Percentiles rank a stretch among this genome's conserved stretches.
Evolutionary conservation across 2,888 invertebrate species (phyloP).

Genomic region (Adelognathus sp.): DNA sequence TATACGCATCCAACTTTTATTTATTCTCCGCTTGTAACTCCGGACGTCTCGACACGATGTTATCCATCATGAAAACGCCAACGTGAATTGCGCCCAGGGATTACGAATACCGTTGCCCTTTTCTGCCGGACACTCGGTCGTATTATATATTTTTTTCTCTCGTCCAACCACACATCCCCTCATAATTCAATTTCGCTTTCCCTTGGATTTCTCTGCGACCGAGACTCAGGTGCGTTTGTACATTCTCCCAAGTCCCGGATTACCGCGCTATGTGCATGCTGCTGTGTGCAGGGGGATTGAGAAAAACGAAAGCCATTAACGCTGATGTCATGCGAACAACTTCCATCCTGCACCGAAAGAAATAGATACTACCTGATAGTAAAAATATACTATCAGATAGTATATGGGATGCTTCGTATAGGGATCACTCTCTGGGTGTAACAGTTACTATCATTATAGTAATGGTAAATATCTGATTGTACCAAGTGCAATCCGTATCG

Average conservation of each 20-base stretch:
- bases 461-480: too few species aligned
- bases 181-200: slow-evolving; percentile 51
- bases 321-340: not conserved
- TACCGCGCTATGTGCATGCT: not conserved
- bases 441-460: too few species aligned
- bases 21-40: slow-evolving; percentile 44
- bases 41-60: slow-evolving; percentile 54
- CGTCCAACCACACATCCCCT: slow-evolving; percentile 21
- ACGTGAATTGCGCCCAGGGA: slow-evolving; percentile 54
- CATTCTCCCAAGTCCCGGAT: slow-evolving; percentile 28
- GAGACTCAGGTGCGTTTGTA: slow-evolving; percentile 21
- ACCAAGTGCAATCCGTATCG: too few species aligned
- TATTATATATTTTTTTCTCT: slow-evolving; percentile 57
- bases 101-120: slow-evolving; percentile 42
- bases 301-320: not conserved
- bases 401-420: too few species aligned
- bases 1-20: slow-evolving; percentile 41
- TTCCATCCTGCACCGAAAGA: too few species aligned
- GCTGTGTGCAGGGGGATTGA: slow-evolving; percentile 4
- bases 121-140: slow-evolving; percentile 44
- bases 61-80: slow-evolving; percentile 60
- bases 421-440: too few species aligned
- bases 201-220: slow-evolving; percentile 7
- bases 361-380: too few species aligned
- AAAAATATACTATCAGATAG: not conserved